Base-by-base conservation (phyloP, 2,113 vertebrate species). In the Leptobrachium ailaonicum region DNA sequence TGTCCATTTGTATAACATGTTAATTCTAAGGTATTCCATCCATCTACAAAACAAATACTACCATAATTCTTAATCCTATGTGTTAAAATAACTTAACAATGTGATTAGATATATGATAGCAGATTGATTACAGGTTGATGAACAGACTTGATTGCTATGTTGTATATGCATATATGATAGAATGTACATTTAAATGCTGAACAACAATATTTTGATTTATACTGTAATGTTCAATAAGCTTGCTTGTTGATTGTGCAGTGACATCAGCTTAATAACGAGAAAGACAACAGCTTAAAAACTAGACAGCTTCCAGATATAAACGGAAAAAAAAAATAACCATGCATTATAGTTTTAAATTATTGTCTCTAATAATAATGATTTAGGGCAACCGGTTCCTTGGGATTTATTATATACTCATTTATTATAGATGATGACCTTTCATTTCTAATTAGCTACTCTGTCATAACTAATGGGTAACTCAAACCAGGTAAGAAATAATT, bases 361-460 rank as follows among this genome's bases (percentile, higher is more conserved):
- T 41, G 2, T 53, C 10, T 71, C 20, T 71, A 60, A 71, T 50
- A 71, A 71, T 50, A 50, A 14, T 32, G 2, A 9, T 50, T 54
- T 20, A 1, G 41, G 13, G 56, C 54, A 54, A 71, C 2, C 56
- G 75, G 66, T 77, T 44, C 47, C 41, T 44, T 13, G 40, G 40
- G 41, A 66, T 64, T 7, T 41, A 54, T 80, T 58, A 54, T 73
- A 45, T 41, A 45, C 44, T 43, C 58, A 81, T 81, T 8, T 67
- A 75, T 67, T 75, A 81, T 81, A 75, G 68, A 81, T 75, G 79
- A 66, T 75, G 72, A 81, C 79, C 71, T 81, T 75, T 81, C 12
- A 69, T 75, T 69, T 62, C 54, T 45, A 73, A 80, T 81, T 75
- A 81, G 66, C 43, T 60, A 62, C 42, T 74, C 58, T 47, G 79